These are phyloP conservation scores for Rotaria magnacalcarata DNA, from an alignment of 2,888 invertebrate species.

Conservation along the genomic window DNA sequence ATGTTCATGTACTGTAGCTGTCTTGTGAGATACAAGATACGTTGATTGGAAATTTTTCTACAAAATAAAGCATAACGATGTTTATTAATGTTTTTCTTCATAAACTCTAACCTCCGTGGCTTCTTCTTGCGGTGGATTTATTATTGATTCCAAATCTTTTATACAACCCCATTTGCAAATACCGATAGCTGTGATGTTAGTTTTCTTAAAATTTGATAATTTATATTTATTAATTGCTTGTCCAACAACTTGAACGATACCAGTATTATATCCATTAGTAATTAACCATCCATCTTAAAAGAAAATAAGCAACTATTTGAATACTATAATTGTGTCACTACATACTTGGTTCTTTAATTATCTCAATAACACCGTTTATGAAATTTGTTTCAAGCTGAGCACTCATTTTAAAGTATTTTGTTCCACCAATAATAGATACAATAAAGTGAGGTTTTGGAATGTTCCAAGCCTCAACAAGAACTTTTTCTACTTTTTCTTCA, in stretches of 20 bases:
- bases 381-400: not conserved
- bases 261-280: not conserved
- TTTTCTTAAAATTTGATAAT: not conserved
- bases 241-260: conserved; percentile 20
- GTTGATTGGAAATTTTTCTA: no score
- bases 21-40: no score
- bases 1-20: no score
- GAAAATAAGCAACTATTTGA: not conserved
- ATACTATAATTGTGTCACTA: not conserved
- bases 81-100: not conserved
- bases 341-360: not conserved
- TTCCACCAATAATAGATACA: not conserved
- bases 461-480: not conserved
- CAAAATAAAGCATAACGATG: no score
- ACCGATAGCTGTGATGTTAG: not conserved
- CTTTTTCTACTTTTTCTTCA: not conserved
- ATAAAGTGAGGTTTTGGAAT: not conserved
- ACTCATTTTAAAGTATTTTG: not conserved
- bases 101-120: not conserved
- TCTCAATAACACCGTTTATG: not conserved
- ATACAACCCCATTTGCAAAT: conserved; percentile 1
- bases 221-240: not conserved
- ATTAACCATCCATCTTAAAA: not conserved
- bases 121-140: not conserved
- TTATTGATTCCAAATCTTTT: not conserved